Base-by-base conservation (phyloP, 2,797 vertebrate genomes). In the Morelia viridis region DNA sequence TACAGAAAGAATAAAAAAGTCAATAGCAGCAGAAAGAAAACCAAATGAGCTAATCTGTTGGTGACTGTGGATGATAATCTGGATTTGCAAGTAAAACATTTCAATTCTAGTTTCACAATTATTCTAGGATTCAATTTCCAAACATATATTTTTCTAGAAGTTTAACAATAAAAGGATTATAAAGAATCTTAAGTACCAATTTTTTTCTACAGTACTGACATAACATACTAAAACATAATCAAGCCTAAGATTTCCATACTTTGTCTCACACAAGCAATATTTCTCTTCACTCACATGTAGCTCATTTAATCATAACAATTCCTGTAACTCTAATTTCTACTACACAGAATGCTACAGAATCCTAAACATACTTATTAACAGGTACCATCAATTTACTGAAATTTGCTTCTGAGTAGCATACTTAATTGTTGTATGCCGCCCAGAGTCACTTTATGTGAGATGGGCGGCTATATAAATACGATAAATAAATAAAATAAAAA, bases 1-100 rank as follows among this genome's bases (percentile, higher is more conserved):
- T 99, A 97, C 87, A 5, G 92, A 86, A 80, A 80, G 62, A 95
- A 88, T 91, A 90, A 85, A 24, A 92, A 9, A 0, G 91, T 71
- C 26, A 93, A 35, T 11, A 53, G n/a, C 0, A 12, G 10, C 19
- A 88, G 62, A 24, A 26, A 90, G 60, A 53, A 22, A 15, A 15
- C 53, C 4, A 41, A 58, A 83, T 46, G 24, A 46, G 6, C 68
- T 60, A 57, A 89, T 31, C 28, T 3, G 19, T 1, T 76, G 46
- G 28, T 46, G 17, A 57, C n/a, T 19, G 9, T 24, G 2, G 31
- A 90, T 83, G 1, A n/a, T n/a, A 28, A 90, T 86, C 22, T 80
- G n/a, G 41, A 22, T 41, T 87, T 62, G 56, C 11, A 26, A 71
- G 35, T 13, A 31, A 46, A 92, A 71, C 56, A 64, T 17, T 41